phyloP scores from a whole-genome alignment of 2,797 vertebrate species.

The Scarus forsteni region DNA sequence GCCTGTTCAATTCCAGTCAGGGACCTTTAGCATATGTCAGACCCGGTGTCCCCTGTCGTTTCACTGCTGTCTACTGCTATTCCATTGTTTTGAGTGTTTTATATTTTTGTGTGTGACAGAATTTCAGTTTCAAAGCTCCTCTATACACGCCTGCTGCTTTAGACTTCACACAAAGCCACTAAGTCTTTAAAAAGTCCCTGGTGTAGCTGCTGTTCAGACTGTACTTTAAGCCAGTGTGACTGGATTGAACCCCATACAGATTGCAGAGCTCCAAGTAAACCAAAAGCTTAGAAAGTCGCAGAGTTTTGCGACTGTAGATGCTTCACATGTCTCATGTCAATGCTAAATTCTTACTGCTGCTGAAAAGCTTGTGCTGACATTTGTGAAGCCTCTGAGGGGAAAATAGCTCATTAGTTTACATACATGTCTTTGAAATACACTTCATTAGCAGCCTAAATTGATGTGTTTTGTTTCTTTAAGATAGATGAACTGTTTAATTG shows the following conservation, averaged over 20 bases:
- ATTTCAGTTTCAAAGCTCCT: not conserved
- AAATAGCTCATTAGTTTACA: constrained; percentile 36
- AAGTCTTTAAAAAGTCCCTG: not conserved
- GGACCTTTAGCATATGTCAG: constrained; percentile 46
- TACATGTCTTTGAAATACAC: constrained; percentile 1
- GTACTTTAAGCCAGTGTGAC: constrained; percentile 18
- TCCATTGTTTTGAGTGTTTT: not conserved
- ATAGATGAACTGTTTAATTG: constrained; percentile 22
- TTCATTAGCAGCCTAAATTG: constrained; percentile 15
- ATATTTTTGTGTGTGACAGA: not conserved
- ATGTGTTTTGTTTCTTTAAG: constrained; percentile 17
- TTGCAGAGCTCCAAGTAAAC: constrained; percentile 24
- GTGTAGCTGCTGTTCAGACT: not conserved
- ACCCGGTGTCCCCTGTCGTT: constrained; percentile 1
- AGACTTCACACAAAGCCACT: constrained; percentile 7
- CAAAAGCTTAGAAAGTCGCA: constrained; percentile 37
- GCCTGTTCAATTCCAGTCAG: constrained; percentile 42
- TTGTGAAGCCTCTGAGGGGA: constrained; percentile 15
- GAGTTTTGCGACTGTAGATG: constrained; percentile 29
- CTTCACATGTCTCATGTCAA: constrained; percentile 51
- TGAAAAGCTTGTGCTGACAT: constrained; percentile 16
- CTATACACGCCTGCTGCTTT: not conserved
- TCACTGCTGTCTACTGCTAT: not conserved
- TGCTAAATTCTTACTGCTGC: constrained; percentile 46
- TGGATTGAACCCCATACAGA: constrained; percentile 23